Base-by-base conservation (phyloP, 2,113 vertebrate genomes). In the Atlantisia rogersi region DNA sequence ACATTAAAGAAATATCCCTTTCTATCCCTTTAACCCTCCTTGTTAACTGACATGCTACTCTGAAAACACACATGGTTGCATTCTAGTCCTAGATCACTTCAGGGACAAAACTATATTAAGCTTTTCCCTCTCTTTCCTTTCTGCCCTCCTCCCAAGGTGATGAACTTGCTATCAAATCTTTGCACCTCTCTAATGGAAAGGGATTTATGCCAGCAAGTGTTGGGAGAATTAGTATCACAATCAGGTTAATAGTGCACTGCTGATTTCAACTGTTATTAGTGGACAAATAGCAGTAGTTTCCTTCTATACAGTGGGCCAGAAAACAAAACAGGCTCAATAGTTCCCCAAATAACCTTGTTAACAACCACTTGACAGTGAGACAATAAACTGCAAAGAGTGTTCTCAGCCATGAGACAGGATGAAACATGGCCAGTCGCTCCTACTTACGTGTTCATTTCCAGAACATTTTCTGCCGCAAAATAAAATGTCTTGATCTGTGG, bases 361-460 rank as follows among this genome's bases (percentile, higher is more conserved):
- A 35, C 3, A 39, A 69, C 25, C 4, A 1, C 70, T 69, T 76
- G 67, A 93, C 58, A 89, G 40, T 9, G 28, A 75, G 58, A 90
- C 73, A 94, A 86, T 64, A 39, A 91, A 84, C 53, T 86, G 92
- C 80, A 91, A 86, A 84, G 56, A 9, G 37, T 80, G 35, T 40
- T 88, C 74, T 88, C 59, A 65, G 29, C 60, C 42, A 0, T 29
- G 37, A 85, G 65, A 93, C 82, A 90, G 83, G 59, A 82, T 89
- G 64, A 84, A 74, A 92, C 44, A 85, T 13, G 83, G 37, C 62
- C 82, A 67, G 39, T 90, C 9, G 0, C 60, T 92, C 77, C 44
- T 97, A 98, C 99, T 99, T 98, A 99, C 99, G 97, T 32, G 48
- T 98, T 99, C 99, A 99, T 99, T 94, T 99, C 99, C 63, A 99